These are phyloP conservation scores for Rattus norvegicus DNA, from an alignment of 2,113 vertebrate genomes.

Conservation along the genomic window DNA sequence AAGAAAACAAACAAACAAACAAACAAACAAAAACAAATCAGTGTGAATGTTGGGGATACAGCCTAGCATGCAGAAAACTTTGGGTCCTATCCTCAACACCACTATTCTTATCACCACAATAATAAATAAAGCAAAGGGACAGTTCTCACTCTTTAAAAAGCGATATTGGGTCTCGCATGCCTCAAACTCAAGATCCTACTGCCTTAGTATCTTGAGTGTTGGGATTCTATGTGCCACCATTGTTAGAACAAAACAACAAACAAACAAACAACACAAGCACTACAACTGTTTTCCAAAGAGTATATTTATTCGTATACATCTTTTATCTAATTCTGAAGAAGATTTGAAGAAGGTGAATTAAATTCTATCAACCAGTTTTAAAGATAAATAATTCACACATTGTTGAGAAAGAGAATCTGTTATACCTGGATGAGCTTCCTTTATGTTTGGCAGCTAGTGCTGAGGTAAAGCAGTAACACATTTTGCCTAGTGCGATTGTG, in stretches of 20 bases:
- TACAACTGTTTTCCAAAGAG: background rate
- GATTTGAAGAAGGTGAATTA: slow-evolving; percentile 21
- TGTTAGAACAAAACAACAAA: background rate
- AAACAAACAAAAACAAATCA: background rate
- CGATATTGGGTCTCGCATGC: background rate
- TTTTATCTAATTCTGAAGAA: slow-evolving; percentile 18
- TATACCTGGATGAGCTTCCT: slow-evolving; percentile 48
- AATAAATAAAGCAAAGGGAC: background rate
- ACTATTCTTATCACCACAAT: background rate
- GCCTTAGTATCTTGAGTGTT: background rate
- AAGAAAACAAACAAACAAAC: background rate
- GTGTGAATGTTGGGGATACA: background rate
- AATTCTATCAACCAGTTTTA: background rate
- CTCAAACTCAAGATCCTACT: background rate
- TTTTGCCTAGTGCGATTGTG: slow-evolving; percentile 1
- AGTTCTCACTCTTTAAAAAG: background rate
- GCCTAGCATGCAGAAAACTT: background rate
- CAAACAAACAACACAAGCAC: background rate
- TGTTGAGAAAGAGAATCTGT: slow-evolving; percentile 30
- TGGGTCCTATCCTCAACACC: background rate
- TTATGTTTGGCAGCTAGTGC: background rate
- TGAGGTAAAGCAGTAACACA: slow-evolving; percentile 39
- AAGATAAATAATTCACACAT: slow-evolving; percentile 19
- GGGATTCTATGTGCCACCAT: background rate
- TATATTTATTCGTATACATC: background rate